Base-by-base conservation (phyloP, 2,113 vertebrate species). In the Strigops habroptila region DNA sequence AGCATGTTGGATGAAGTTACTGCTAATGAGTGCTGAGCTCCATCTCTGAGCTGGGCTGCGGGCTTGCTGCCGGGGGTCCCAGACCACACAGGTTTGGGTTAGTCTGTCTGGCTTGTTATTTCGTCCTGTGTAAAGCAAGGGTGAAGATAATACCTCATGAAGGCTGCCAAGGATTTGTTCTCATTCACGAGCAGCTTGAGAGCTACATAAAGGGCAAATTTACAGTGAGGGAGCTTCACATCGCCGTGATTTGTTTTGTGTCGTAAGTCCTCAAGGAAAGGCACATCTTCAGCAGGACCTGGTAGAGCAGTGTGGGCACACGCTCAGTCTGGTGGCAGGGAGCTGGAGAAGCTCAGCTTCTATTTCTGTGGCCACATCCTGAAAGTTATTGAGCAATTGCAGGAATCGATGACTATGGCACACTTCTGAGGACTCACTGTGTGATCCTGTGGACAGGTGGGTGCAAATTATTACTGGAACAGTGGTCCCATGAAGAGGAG, bases 21-120 rank as follows among this genome's bases (percentile, higher is more conserved):
- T n/a, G 59, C 46, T 46, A 4, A 6, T 2, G 23, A 25, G 13
- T 2, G 13, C 57, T 39, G 44, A 49, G 2, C 27, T 18, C 39
- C 3, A 5, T 37, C 43, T 57, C 48, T 11, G 3, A 23, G 39
- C 41, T 6, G 44, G 53, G 41, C 53, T 46, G 11, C 1, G 3
- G 27, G 59, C 64, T 62, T 9, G 2, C 25, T 24, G 52, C 48
- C 4, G 7, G 70, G 27, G 65, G 35, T 68, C n/a, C n/a, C 23
- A 7, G 31, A 10, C 33, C 31, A 0, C 0, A 14, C 1, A 3
- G 53, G n/a, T 44, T 59, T 0, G 2, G 30, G 73, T 67, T 15
- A 16, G 21, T 21, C 82, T 81, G 49, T 27, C 77, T 43, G 46
- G 46, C 10, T 65, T 84, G 76, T 0, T 11, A 10, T 62, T 76